These are phyloP conservation scores for Lucilia cuprina DNA, from an alignment of 1,140 invertebrate species.

Conservation along the genomic window DNA sequence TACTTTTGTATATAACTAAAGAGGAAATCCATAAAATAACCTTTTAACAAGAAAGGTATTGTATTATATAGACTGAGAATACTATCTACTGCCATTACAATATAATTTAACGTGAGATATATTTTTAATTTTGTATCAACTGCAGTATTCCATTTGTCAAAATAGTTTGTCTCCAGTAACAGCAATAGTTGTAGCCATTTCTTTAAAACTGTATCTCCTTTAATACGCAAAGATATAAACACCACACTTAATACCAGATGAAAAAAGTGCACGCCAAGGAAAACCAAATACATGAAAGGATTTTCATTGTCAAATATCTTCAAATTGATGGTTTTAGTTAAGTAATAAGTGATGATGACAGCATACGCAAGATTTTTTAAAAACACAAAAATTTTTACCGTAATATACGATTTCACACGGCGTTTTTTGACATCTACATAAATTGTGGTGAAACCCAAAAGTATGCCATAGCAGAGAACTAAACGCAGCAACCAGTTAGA, in stretches of 20 bases:
- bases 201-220: background rate
- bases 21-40: background rate
- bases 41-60: background rate
- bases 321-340: background rate
- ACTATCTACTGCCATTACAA: background rate
- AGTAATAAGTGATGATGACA: background rate
- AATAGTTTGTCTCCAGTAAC: background rate
- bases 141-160: background rate
- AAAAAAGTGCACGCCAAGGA: background rate
- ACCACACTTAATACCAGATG: background rate
- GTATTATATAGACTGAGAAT: background rate
- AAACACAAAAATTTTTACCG: background rate
- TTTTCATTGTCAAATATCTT: background rate
- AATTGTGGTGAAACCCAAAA: background rate
- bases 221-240: background rate
- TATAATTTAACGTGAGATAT: background rate
- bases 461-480: background rate
- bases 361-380: background rate
- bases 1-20: background rate
- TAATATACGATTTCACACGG: background rate
- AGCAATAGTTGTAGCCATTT: background rate
- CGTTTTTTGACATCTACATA: background rate
- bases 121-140: background rate
- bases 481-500: background rate
- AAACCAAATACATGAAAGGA: background rate